Percentiles rank a stretch among this genome's conserved stretches.
Conservation (phyloP, 2,113 vertebrate genomes). For the Tragelaphus scriptus region DNA sequence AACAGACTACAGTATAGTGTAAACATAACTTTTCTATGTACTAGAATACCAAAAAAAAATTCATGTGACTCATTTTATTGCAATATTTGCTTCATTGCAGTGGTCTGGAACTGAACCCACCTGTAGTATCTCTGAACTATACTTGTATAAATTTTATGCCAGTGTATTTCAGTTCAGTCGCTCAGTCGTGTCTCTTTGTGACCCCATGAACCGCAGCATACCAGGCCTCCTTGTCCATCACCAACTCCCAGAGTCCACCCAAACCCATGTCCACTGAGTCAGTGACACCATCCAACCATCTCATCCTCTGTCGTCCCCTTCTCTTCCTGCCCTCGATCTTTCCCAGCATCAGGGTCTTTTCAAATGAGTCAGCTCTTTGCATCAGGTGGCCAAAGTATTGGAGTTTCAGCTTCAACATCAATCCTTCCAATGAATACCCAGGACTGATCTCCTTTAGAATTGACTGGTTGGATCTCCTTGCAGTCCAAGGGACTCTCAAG, state of each 20-base stretch:
- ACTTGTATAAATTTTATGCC: background rate
- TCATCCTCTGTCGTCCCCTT: background rate
- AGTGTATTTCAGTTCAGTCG: background rate
- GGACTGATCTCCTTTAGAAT: background rate
- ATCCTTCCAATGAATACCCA: background rate
- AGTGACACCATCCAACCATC: background rate
- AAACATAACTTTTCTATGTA: background rate
- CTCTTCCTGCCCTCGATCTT: background rate
- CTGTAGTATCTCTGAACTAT: background rate
- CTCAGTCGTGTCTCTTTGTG: background rate
- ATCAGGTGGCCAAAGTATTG: background rate
- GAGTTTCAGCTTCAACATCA: background rate
- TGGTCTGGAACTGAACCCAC: background rate
- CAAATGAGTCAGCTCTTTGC: background rate
- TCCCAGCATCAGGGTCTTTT: background rate
- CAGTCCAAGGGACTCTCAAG: background rate
- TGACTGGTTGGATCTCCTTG: background rate
- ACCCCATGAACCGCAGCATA: background rate
- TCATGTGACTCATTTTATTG: background rate
- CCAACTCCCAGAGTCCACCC: background rate
- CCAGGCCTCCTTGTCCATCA: background rate
- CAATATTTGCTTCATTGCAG: background rate
- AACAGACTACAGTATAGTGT: background rate
- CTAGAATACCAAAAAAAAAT: background rate
- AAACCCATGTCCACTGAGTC: background rate